A percentile compares a stretch with the other conserved stretches of the same genome.
These are phyloP conservation scores for Sebastes itinus DNA, from an alignment of 2,797 vertebrate genomes.

Conservation along the genomic window DNA sequence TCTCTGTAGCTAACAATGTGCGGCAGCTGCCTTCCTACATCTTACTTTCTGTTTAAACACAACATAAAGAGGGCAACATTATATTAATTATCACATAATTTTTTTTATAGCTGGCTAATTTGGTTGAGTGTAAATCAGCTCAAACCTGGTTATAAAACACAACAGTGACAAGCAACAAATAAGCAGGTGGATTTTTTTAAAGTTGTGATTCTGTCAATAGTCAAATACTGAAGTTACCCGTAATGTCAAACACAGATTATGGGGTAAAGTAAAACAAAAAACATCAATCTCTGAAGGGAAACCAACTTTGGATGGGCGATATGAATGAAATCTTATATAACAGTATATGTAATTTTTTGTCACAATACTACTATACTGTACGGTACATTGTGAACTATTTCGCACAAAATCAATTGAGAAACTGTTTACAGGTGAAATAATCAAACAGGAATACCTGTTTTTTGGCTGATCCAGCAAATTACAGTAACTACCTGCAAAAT, in stretches of 20 bases:
- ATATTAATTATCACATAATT: constrained; percentile 12
- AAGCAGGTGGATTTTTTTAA: not conserved
- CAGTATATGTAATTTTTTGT: too few relatives aligned
- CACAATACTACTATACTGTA: not conserved
- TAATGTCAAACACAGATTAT: not conserved
- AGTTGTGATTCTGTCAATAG: not conserved
- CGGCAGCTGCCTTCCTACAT: constrained; percentile 16
- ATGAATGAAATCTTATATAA: not conserved
- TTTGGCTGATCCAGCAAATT: not conserved
- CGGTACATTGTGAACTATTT: too few relatives aligned
- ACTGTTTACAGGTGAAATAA: too few relatives aligned
- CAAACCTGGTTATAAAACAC: not conserved
- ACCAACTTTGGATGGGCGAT: not conserved
- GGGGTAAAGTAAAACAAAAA: not conserved
- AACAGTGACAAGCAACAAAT: not conserved
- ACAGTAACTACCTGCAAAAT: not conserved
- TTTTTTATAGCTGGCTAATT: not conserved
- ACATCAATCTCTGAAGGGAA: not conserved
- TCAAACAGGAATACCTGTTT: too few relatives aligned
- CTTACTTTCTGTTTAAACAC: constrained; percentile 5
- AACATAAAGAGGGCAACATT: constrained; percentile 5
- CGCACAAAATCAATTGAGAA: too few relatives aligned
- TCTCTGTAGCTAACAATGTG: not conserved
- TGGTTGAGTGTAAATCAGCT: not conserved
- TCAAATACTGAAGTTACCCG: not conserved